Evolutionary conservation across 2,888 invertebrate species (phyloP).

Genomic region (Hoplodrina blanda): DNA sequence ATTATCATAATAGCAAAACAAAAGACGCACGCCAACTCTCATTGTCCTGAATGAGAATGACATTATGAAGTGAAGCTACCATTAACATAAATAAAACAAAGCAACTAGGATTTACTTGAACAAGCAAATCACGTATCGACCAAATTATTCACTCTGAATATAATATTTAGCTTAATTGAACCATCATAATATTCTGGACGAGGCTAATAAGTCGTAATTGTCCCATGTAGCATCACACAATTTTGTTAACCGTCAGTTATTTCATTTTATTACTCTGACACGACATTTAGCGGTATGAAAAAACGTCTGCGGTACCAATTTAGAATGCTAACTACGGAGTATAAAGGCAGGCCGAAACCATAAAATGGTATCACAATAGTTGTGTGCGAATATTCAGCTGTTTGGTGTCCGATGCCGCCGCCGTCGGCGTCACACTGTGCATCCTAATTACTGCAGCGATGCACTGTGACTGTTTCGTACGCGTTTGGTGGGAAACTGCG

Average conservation of each 20-base stretch:
- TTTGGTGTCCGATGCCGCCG: conserved; percentile 85
- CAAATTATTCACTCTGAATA: conserved; percentile 66
- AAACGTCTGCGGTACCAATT: conserved; percentile 85
- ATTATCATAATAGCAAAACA: conserved; percentile 48
- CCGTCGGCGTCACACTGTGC: conserved; percentile 77
- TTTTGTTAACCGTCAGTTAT: conserved; percentile 74
- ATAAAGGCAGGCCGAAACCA: conserved; percentile 88
- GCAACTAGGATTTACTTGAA: conserved; percentile 62
- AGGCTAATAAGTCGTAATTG: conserved; percentile 75
- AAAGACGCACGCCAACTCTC: conserved; percentile 52
- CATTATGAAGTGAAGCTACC: conserved; percentile 45
- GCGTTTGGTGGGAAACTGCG: conserved; percentile 81
- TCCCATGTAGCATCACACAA: conserved; percentile 76
- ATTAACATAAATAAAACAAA: conserved; percentile 62
- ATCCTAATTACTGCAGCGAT: conserved; percentile 87
- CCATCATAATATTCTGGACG: conserved; percentile 69
- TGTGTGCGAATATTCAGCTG: conserved; percentile 88
- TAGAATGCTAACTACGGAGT: conserved; percentile 87
- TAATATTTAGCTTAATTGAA: conserved; percentile 73
- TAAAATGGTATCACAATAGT: conserved; percentile 89
- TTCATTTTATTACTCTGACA: conserved; percentile 84
- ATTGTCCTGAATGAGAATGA: conserved; percentile 62
- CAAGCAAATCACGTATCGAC: conserved; percentile 66
- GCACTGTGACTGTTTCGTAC: conserved; percentile 74
- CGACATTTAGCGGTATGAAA: conserved; percentile 88